Evolutionary conservation across 2,888 invertebrate species (phyloP).

Genomic region (Meganola albula): DNA sequence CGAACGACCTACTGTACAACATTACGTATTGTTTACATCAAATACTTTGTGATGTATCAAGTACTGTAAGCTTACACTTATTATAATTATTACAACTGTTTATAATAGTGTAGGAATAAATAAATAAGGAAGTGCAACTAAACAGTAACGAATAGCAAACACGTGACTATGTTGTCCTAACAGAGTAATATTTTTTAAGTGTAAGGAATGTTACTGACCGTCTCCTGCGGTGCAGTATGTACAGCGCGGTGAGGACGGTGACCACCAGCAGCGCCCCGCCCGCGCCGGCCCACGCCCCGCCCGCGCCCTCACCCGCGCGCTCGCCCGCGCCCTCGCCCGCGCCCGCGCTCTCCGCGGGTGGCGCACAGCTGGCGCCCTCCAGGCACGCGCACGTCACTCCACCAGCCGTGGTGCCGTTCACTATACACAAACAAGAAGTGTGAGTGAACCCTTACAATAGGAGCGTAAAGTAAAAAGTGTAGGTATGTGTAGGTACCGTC

Average conservation of each 20-base stretch:
- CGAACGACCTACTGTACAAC: conserved; percentile 79
- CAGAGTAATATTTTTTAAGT: no score
- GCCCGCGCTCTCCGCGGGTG: conserved; percentile 18
- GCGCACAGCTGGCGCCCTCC: conserved; percentile 47
- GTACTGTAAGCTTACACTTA: no score
- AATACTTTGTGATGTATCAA: no score
- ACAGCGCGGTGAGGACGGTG: conserved; percentile 41
- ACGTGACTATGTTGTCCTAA: no score
- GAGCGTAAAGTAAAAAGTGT: no score
- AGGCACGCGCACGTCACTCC: conserved; percentile 58
- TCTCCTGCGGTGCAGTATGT: conserved; percentile 43
- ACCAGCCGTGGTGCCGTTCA: conserved; percentile 40
- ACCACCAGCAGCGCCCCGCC: conserved; percentile 42
- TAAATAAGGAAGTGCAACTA: no score
- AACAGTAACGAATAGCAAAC: no score
- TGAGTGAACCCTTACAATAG: no score
- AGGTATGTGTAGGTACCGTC: no score
- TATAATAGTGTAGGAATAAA: no score
- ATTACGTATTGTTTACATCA: background rate
- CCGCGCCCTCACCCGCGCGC: conserved; percentile 11
- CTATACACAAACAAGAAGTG: background rate
- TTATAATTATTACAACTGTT: no score
- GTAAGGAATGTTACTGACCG: conserved; percentile 61
- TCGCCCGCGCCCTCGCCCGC: conserved; percentile 16
- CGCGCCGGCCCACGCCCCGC: conserved; percentile 37